Evolutionary conservation across 1,140 invertebrate species (phyloP), one percentile per base, ranked within the genome.

Genomic region (Drosophila pachea): DNA sequence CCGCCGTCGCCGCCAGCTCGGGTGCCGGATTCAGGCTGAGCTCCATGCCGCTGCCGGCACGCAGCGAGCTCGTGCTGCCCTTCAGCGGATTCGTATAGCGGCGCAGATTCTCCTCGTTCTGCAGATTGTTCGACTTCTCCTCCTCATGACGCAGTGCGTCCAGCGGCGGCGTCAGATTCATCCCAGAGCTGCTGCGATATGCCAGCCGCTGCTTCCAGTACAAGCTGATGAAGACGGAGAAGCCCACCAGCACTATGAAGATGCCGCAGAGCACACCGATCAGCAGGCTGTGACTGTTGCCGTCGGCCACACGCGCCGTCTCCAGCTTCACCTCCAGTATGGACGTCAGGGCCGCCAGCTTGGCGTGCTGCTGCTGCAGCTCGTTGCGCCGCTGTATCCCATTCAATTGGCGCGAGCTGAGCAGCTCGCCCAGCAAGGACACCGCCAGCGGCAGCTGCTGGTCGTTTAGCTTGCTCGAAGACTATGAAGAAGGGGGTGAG

Each of bases 21-120:
- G 55, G 91, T 63, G 42, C 90, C 73, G 40, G 93, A 92, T 59
- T 94, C 63, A 52, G 91, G 91, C 74, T 94, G 87, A 86, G 72
- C 45, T 86, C 89, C 86, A 88, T 90, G 60, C 84, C 89, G 33
- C 82, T 84, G 52, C 78, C 82, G 7, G 89, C 81, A 5, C 89
- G 71, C 36, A 90, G 60, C 0, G 89, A 90, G 16, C 75, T 89
- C 6, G 87, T 86, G 62, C 89, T 90, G 59, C 90, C 89, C 45
- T 90, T 90, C 0, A 90, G 60, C 0, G 91, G 92, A 87, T 91
- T 92, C 35, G 91, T 91, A 74, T 91, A 91, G 91, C 93, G 89
- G 38, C 95, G 92, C 22, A 97, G 90, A 78, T 97, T 97, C 89
- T 97, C 95, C 86, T 97, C 95, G 88, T 97, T 97, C 86, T 97